Conservation (phyloP, 1,140 invertebrate genomes). For the Neodiprion fabricii region DNA sequence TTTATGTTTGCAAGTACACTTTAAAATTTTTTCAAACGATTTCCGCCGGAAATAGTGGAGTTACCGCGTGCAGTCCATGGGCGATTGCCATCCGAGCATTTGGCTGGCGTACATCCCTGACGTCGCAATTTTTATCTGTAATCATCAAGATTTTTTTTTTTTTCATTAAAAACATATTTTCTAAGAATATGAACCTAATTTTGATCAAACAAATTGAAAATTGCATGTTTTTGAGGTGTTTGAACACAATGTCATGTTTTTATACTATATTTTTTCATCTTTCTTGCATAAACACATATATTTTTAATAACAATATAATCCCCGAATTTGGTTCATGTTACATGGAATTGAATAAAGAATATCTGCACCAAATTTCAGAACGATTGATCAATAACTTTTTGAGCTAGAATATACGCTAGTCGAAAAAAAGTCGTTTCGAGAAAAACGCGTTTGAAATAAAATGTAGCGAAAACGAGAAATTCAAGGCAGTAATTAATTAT, state of each 20-base stretch:
- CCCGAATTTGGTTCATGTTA: not conserved
- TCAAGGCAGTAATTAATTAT: too few relatives aligned
- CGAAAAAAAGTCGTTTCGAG: too few relatives aligned
- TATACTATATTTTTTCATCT: not conserved
- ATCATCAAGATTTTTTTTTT: not conserved
- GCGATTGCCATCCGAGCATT: not conserved
- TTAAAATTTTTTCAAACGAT: not conserved
- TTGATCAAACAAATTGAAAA: slow-evolving; percentile 15
- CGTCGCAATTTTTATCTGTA: not conserved
- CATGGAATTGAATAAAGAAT: not conserved
- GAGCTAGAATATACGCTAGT: not conserved
- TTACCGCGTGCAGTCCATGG: not conserved
- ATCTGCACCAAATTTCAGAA: slow-evolving; percentile 1
- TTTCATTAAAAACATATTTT: slow-evolving; percentile 8
- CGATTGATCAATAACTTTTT: slow-evolving; percentile 14
- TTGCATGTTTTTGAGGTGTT: slow-evolving; percentile 22
- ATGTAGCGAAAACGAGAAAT: too few relatives aligned
- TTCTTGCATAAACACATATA: not conserved
- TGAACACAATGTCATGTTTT: slow-evolving; percentile 25
- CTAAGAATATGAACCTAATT: slow-evolving; percentile 23
- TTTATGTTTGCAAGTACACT: not conserved
- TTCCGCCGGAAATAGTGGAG: not conserved
- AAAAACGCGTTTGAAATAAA: too few relatives aligned
- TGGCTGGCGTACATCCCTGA: not conserved
- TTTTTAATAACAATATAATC: slow-evolving; percentile 1